These are phyloP conservation scores for Thomomys bottae DNA, from an alignment of 2,113 vertebrate species.

Conservation along the genomic window DNA sequence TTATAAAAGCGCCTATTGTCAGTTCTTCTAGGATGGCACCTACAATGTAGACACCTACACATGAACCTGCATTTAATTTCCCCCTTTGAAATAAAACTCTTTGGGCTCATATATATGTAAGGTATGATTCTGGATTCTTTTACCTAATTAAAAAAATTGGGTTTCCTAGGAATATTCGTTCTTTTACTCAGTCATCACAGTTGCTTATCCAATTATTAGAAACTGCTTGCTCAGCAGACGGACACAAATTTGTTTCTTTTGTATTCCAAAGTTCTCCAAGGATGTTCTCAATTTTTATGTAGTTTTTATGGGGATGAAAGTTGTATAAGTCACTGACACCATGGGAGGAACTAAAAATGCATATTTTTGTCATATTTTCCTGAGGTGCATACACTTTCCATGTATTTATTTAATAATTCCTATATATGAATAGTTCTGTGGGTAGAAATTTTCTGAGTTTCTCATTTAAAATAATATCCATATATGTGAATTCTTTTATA, in stretches of 20 bases:
- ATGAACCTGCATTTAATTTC: background rate
- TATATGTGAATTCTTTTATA: too few species aligned
- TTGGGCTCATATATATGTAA: background rate
- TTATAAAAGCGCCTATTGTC: background rate
- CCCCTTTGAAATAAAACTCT: constrained; percentile 33
- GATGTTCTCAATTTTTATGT: background rate
- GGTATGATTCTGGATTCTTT: constrained; percentile 13
- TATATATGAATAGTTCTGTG: background rate
- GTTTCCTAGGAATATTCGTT: background rate
- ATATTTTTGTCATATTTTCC: background rate
- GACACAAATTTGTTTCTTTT: background rate
- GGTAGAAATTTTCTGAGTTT: background rate
- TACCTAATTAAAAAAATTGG: background rate
- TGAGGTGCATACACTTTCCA: too few species aligned
- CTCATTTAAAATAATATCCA: background rate
- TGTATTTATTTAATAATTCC: constrained; percentile 3
- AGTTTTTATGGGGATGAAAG: background rate
- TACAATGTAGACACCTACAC: background rate
- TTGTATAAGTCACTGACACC: background rate
- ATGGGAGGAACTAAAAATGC: background rate
- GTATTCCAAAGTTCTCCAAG: background rate
- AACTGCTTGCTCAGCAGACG: background rate
- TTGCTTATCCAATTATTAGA: background rate
- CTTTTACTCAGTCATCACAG: background rate
- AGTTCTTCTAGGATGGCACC: background rate